Percentiles rank a stretch among this genome's conserved stretches.
Evolutionary conservation across 2,113 vertebrate species (phyloP).

Genomic region (Axis porcinus): DNA sequence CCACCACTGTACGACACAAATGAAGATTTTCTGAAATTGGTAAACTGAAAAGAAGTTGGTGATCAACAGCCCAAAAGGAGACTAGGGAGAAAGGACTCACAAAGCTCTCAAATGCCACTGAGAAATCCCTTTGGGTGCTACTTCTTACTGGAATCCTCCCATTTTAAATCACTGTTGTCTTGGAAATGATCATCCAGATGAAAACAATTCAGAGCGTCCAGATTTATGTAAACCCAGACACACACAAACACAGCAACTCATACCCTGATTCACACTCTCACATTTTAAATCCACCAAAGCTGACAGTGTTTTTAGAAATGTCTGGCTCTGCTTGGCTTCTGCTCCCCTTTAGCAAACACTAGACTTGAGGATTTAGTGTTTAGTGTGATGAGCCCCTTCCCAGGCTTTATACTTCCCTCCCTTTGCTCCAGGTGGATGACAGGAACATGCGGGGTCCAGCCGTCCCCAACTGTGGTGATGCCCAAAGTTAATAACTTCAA

Average conservation of each 20-base stretch:
- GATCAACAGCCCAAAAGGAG: neutral
- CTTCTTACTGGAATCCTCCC: neutral
- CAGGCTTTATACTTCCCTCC: neutral
- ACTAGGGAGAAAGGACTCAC: neutral
- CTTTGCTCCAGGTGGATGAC: slow-evolving; percentile 1
- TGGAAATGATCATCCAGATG: neutral
- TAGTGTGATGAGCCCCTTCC: neutral
- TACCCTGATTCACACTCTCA: neutral
- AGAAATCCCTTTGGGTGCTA: neutral
- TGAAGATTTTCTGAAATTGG: neutral
- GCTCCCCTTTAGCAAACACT: neutral
- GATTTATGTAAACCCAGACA: slow-evolving; percentile 3
- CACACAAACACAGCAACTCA: neutral
- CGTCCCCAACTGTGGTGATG: slow-evolving; percentile 15
- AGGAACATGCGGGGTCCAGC: slow-evolving; percentile 18
- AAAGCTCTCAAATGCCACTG: neutral
- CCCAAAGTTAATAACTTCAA: slow-evolving; percentile 57
- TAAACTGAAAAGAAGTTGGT: neutral
- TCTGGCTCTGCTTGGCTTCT: neutral
- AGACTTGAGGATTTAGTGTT: neutral
- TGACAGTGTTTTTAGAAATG: neutral
- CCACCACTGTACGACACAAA: neutral
- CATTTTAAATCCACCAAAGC: neutral
- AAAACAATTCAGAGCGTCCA: neutral
- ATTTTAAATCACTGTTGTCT: neutral